phyloP scores from a whole-genome alignment of 1,140 invertebrate genomes.

The Orius insidiosus region DNA sequence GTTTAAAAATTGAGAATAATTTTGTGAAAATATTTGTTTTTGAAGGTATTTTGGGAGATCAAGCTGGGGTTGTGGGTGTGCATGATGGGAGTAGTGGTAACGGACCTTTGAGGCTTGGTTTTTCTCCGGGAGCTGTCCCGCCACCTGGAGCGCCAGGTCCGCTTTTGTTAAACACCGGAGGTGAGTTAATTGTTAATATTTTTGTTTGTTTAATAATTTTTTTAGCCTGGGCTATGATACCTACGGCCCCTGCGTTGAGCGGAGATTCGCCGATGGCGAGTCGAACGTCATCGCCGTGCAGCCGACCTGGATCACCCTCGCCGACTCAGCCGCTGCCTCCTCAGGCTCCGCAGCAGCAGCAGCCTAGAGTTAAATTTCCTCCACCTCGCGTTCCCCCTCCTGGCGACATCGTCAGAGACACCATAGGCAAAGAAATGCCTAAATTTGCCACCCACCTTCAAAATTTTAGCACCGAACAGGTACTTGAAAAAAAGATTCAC shows the following conservation, averaged over 20 bases:
- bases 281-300: conserved; percentile 31
- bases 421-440: conserved; percentile 30
- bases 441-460: conserved; percentile 23
- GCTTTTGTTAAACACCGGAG: conserved; percentile 2
- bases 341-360: conserved; percentile 9
- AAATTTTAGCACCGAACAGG: conserved; percentile 10
- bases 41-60: too few relatives aligned
- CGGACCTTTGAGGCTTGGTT: too few relatives aligned
- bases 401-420: conserved; percentile 23
- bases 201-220: neutral
- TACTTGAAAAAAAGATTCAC: conserved; percentile 3
- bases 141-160: neutral
- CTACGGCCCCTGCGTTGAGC: neutral
- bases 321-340: conserved; percentile 9
- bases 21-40: too few relatives aligned
- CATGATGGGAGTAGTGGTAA: neutral
- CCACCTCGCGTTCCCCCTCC: conserved; percentile 9
- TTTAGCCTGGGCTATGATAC: conserved; percentile 10
- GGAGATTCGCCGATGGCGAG: conserved; percentile 29
- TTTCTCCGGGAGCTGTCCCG: neutral
- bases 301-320: conserved; percentile 20
- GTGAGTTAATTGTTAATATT: too few relatives aligned
- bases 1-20: too few relatives aligned
- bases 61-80: neutral
- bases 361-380: conserved; percentile 27